phyloP scores from a whole-genome alignment of 2,113 vertebrate species.

The Sigmodon hispidus region DNA sequence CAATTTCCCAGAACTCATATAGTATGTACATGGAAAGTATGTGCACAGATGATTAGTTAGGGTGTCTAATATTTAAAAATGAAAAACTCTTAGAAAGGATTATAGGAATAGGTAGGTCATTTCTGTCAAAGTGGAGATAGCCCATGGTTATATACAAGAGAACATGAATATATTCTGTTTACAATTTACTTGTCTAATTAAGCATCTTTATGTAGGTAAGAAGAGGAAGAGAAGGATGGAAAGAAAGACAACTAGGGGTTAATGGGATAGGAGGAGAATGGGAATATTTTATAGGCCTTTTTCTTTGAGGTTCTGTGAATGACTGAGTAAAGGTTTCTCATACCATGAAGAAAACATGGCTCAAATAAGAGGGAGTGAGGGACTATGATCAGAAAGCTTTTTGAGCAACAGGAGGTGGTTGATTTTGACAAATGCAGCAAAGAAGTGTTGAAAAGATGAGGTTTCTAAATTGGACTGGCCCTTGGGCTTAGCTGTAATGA shows the following conservation, averaged over 20 bases:
- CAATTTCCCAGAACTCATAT: no score
- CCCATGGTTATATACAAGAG: no score
- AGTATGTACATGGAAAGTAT: background rate
- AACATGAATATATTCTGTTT: background rate
- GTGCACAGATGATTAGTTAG: background rate
- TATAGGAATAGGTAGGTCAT: background rate
- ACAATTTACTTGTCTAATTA: no score
- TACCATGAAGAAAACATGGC: background rate
- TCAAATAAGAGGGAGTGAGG: background rate
- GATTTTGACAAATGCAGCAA: constrained; percentile 64
- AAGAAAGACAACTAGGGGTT: accelerated
- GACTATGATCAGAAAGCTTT: constrained; percentile 59
- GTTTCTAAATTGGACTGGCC: constrained; percentile 70
- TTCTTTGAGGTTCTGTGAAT: background rate
- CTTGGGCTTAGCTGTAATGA: constrained; percentile 78
- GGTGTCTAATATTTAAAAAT: background rate
- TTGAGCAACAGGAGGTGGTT: constrained; percentile 29
- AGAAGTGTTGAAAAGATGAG: constrained; percentile 51
- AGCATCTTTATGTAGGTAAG: background rate
- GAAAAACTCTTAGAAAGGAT: background rate
- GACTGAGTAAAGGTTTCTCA: background rate
- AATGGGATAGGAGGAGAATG: accelerated
- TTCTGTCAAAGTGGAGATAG: background rate
- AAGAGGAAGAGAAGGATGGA: background rate
- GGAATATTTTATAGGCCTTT: background rate